These are phyloP conservation scores for Saxicola maurus DNA, from an alignment of 2,797 vertebrate species.

Conservation along the genomic window DNA sequence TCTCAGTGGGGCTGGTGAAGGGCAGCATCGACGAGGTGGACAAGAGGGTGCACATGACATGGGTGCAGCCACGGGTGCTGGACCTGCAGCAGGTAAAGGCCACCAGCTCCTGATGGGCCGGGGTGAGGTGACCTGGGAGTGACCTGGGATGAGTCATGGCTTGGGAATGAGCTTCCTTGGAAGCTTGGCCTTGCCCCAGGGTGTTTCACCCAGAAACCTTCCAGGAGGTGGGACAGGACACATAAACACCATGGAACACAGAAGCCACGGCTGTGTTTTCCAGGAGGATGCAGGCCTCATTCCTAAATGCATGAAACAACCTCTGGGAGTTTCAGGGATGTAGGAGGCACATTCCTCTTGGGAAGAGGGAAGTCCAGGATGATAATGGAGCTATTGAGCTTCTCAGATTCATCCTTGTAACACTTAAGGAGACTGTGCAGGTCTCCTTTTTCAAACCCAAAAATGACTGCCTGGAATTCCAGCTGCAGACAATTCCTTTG, in stretches of 20 bases:
- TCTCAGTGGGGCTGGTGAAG: conserved; percentile 91
- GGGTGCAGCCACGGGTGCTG: conserved; percentile 95
- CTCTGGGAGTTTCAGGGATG: background rate
- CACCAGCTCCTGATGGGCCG: accelerated
- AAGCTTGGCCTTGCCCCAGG: background rate
- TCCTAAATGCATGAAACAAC: background rate
- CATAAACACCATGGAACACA: accelerated
- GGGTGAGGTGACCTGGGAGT: background rate
- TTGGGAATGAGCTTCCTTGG: background rate
- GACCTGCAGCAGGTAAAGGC: conserved; percentile 88
- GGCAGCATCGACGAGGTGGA: conserved; percentile 97
- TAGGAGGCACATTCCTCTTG: background rate
- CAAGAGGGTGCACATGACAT: conserved; percentile 95
- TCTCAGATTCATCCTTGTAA: background rate
- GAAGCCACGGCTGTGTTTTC: too few relatives aligned
- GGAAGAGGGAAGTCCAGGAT: background rate
- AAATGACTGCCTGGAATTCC: background rate
- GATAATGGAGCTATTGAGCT: background rate
- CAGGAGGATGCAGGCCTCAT: background rate
- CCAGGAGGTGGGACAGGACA: background rate
- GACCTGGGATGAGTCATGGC: background rate
- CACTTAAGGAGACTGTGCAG: background rate
- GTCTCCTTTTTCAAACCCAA: background rate
- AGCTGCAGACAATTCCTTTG: background rate
- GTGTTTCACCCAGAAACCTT: background rate